These are phyloP conservation scores for Vesta saturnalis DNA, from an alignment of 2,888 invertebrate genomes.

Conservation along the genomic window DNA sequence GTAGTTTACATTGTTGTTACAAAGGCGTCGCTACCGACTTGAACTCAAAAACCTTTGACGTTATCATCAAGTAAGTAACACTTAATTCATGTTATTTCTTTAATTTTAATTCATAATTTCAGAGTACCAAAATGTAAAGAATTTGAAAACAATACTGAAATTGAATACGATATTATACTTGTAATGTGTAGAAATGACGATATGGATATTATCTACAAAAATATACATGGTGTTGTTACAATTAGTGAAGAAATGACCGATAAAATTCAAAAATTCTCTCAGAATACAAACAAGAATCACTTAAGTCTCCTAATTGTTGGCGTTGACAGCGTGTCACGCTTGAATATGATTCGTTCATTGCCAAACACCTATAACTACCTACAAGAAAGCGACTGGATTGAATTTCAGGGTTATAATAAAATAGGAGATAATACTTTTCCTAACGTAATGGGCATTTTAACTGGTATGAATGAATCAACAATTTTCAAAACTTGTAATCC, in stretches of 20 bases:
- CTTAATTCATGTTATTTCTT: neutral
- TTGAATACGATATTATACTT: conserved; percentile 23
- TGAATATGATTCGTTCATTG: conserved; percentile 81
- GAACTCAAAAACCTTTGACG: conserved; percentile 57
- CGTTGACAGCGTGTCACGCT: conserved; percentile 85
- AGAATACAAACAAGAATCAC: conserved; percentile 50
- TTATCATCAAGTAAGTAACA: neutral
- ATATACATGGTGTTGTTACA: conserved; percentile 65
- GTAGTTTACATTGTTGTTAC: conserved; percentile 51
- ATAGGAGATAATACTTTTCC: conserved; percentile 92
- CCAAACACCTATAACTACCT: conserved; percentile 76
- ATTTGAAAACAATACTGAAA: conserved; percentile 23
- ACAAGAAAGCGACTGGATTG: conserved; percentile 62
- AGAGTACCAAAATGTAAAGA: conserved; percentile 31
- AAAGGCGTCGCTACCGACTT: conserved; percentile 59
- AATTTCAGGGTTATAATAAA: conserved; percentile 65
- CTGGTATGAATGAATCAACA: conserved; percentile 68
- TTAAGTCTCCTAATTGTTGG: conserved; percentile 82
- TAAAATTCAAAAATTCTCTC: conserved; percentile 43
- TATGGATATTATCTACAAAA: conserved; percentile 58
- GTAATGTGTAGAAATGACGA: conserved; percentile 18
- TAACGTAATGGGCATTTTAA: conserved; percentile 86
- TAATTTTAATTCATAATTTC: conserved; percentile 60
- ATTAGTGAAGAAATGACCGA: conserved; percentile 63
- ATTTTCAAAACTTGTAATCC: conserved; percentile 65